Evolutionary conservation across 2,797 vertebrate genomes (phyloP).

Genomic region (Coendou prehensilis): DNA sequence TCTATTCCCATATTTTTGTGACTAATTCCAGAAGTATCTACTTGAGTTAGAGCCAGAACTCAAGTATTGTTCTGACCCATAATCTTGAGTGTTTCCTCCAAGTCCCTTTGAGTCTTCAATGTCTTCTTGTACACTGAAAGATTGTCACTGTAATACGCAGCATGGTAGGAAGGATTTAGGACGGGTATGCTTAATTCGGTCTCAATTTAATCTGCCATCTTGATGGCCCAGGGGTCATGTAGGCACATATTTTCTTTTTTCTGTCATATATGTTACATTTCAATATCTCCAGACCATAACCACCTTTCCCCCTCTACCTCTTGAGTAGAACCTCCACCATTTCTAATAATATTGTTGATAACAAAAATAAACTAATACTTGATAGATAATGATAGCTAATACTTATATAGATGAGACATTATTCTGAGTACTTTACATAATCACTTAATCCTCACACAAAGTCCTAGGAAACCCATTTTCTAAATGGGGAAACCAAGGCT

Average conservation of each 20-base stretch:
- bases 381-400: background rate
- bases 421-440: background rate
- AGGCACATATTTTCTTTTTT: background rate
- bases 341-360: background rate
- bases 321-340: background rate
- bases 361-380: background rate
- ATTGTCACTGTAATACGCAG: background rate
- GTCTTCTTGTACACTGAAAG: background rate
- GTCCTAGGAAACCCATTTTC: background rate
- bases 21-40: constrained; percentile 50
- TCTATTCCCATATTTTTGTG: background rate
- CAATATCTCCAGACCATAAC: background rate
- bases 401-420: background rate
- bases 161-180: background rate
- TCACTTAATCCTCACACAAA: background rate
- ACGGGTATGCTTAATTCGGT: background rate
- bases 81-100: background rate
- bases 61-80: background rate
- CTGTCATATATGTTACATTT: background rate
- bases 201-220: background rate
- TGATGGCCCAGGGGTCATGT: background rate
- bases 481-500: background rate
- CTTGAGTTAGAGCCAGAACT: constrained; percentile 21
- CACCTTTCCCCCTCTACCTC: background rate
- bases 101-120: background rate